Evolutionary conservation across 1,140 invertebrate species (phyloP), one percentile per base, ranked within the genome.

Genomic region (Ostrea denselamellosa): DNA sequence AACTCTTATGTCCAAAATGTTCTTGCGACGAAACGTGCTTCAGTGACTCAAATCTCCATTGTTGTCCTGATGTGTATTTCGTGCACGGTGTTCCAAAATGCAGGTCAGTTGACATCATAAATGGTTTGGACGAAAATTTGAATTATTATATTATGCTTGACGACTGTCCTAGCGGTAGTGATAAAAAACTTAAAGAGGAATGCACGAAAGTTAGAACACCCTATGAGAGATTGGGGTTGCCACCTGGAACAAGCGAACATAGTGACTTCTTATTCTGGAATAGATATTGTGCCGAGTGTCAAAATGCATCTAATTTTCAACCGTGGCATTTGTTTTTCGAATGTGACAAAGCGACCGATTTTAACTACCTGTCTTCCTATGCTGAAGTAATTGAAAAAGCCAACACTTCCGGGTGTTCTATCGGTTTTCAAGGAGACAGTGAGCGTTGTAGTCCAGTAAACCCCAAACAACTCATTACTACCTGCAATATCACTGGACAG

Each of bases 401-500:
- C 5, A 77, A 77, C 68, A 77, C 0, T 14, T 28, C 22, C 12
- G 12, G 7, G 9, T 77, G 68, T 34, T 77, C 25, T 14, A 25
- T 77, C 4, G 14, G 25, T 25, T 77, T 77, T 28, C 10, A 77
- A 10, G 68, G 28, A 2, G 22, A 28, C 1, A 14, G 14, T 28
- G 12, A 77, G 12, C 28, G 28, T 77, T 77, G 68, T 34, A 34
- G 7, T 77, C 68, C 68, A 0, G 10, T 3, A 34, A 14, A 9
- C 28, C 12, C 22, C 22, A 22, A 77, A 25, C 22, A 77, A 14
- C 9, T 77, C 8, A 77, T 77, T 77, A 28, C 68, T 14, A 28
- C 85, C 9, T 88, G 87, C 44, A 88, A 88, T 25, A 71, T 88
- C 12, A 88, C 84, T 0, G 87, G 87, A 82, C 25, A 54, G 0